Percentiles rank a stretch among this genome's conserved stretches.
Conservation (phyloP, 2,113 vertebrate species). For the Macquaria australasica region DNA sequence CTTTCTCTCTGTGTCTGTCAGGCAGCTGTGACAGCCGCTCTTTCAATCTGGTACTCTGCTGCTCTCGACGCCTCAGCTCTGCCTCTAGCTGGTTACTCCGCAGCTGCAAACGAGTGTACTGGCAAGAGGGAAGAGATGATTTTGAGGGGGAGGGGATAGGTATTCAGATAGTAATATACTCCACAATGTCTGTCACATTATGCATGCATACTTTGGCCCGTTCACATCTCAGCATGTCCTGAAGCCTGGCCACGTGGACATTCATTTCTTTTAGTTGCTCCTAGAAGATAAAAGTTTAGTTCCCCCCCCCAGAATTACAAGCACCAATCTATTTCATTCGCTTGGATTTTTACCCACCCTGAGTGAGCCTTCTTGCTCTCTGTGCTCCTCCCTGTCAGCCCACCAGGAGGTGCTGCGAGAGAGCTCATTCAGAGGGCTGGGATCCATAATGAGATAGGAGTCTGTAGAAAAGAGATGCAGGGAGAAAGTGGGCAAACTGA, state of each 20-base stretch:
- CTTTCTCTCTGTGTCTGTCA: conserved; percentile 66
- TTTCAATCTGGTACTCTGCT: conserved; percentile 70
- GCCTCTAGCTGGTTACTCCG: conserved; percentile 75
- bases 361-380: conserved; percentile 40
- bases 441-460: conserved; percentile 9
- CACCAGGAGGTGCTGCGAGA: conserved; percentile 46
- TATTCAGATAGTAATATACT: neutral
- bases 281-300: conserved; percentile 45
- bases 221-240: conserved; percentile 75
- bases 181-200: neutral
- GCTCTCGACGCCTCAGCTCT: conserved; percentile 77
- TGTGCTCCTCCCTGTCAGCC: conserved; percentile 42
- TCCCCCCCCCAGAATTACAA: neutral
- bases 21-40: conserved; percentile 73
- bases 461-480: conserved; percentile 7
- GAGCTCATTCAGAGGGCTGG: neutral
- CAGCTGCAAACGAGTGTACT: conserved; percentile 75
- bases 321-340: neutral
- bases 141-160: no score
- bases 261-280: conserved; percentile 78
- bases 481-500: neutral
- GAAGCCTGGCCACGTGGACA: conserved; percentile 74
- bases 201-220: conserved; percentile 69
- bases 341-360: conserved; percentile 54
- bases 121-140: neutral